phyloP scores from a whole-genome alignment of 2,888 invertebrate genomes.

The Patella ulyssiponensis region DNA sequence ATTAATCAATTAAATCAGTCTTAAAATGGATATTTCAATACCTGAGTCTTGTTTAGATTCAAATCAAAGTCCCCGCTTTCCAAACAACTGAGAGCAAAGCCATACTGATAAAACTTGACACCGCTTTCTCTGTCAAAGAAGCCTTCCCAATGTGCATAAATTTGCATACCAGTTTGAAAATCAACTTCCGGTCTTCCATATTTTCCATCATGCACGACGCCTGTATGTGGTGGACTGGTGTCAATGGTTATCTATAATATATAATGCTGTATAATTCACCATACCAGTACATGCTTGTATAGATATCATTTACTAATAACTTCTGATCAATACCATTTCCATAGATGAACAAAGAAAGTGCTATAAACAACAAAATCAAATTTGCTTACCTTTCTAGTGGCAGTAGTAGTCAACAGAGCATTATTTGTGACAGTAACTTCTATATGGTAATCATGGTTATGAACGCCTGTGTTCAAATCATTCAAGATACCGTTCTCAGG shows the following conservation, averaged over 20 bases:
- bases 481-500: slow-evolving; percentile 32
- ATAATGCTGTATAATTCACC: background rate
- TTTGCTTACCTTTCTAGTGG: slow-evolving; percentile 39
- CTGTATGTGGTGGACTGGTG: slow-evolving; percentile 49
- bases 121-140: slow-evolving; percentile 60
- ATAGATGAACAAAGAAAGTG: no score
- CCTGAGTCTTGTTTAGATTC: background rate
- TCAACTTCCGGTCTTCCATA: slow-evolving; percentile 48
- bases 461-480: slow-evolving; percentile 39
- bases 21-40: no score
- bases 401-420: slow-evolving; percentile 42
- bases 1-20: no score
- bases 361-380: no score
- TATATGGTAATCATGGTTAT: slow-evolving; percentile 51
- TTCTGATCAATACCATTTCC: no score
- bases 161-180: slow-evolving; percentile 40
- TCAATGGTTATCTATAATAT: slow-evolving; percentile 54
- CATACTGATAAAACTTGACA: slow-evolving; percentile 51
- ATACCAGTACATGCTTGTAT: background rate
- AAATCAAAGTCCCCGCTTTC: slow-evolving; percentile 11
- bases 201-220: slow-evolving; percentile 51
- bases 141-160: slow-evolving; percentile 53
- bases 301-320: no score
- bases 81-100: slow-evolving; percentile 40
- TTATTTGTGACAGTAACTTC: slow-evolving; percentile 48